Evolutionary conservation across 2,888 invertebrate genomes (phyloP), one percentile per base, ranked within the genome.

Genomic region (Megaustenia siamemsis): DNA sequence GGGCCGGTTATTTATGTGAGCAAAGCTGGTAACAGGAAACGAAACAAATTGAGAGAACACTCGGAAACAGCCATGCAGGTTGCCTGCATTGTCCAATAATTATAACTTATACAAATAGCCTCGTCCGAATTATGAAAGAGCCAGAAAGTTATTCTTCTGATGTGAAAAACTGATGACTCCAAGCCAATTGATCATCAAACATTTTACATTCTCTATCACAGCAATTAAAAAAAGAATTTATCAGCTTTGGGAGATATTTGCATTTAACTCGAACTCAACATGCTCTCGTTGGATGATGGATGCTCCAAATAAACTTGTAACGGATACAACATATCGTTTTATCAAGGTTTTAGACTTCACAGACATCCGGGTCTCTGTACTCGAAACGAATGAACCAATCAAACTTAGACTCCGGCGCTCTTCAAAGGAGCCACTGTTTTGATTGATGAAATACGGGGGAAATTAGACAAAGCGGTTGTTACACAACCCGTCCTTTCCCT

Each of bases 41-140:
- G 12, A 45, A 10, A 45, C 12, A 45, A 45, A 45, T 45, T 45
- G 45, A 45, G 45, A 12, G 12, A 45, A 45, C 45, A 45, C 12
- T 45, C 45, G 12, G 45, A 45, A 10, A 6, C 45, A 45, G 45
- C 12, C 6, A 45, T 10, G 6, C 40, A 6, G 15, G 24, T 24
- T 40, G 28, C 40, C 35, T 56, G 43, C 43, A 66, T 78, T 63
- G 63, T 28, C 60, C 12, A 40, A 66, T 40, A 79, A 79, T 79
- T 66, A 66, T 66, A 79, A 79, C 28, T 66, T 66, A 43, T 45
- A 66, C 45, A 79, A 79, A 79, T 45, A 79, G 45, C 45, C 77
- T 18, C 45, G 32, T 73, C 18, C 21, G 12, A 60, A 10, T 21
- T 15, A 43, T 45, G 66, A 79, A 79, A 79, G 66, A 15, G 18